Percentiles rank a stretch among this genome's conserved stretches.
These are phyloP conservation scores for Rhineura floridana DNA, from an alignment of 2,113 vertebrate species.

Conservation along the genomic window DNA sequence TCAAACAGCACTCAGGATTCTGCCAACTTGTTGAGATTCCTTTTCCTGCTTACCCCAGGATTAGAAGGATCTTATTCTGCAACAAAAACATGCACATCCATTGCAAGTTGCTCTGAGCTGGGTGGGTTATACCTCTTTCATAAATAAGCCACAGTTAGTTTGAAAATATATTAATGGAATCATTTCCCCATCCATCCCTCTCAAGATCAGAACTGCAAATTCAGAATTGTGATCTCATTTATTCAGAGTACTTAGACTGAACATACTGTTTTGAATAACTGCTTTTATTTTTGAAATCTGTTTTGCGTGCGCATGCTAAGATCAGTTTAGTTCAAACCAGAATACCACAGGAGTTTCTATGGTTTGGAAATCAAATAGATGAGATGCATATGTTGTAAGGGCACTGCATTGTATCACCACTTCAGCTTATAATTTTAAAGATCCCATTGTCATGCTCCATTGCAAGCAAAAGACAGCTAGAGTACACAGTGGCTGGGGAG, in stretches of 20 bases:
- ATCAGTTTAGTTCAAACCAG: background rate
- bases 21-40: no score
- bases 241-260: background rate
- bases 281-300: conserved; percentile 1
- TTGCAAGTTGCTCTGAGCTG: conserved; percentile 8
- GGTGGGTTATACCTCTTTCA: background rate
- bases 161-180: rapidly evolving
- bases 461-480: background rate
- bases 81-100: conserved; percentile 55
- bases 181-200: background rate
- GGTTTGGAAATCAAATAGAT: background rate
- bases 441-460: background rate
- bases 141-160: background rate
- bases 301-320: background rate
- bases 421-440: background rate
- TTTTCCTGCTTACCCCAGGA: no score
- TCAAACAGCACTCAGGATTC: background rate
- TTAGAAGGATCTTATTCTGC: background rate
- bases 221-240: background rate
- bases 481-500: background rate
- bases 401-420: no score
- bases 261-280: background rate
- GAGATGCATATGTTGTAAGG: background rate
- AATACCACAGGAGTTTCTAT: background rate
- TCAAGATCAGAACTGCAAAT: background rate